Percentiles rank a stretch among this genome's conserved stretches.
These are phyloP conservation scores for Progne subis DNA, from an alignment of 2,113 vertebrate species.

Conservation along the genomic window DNA sequence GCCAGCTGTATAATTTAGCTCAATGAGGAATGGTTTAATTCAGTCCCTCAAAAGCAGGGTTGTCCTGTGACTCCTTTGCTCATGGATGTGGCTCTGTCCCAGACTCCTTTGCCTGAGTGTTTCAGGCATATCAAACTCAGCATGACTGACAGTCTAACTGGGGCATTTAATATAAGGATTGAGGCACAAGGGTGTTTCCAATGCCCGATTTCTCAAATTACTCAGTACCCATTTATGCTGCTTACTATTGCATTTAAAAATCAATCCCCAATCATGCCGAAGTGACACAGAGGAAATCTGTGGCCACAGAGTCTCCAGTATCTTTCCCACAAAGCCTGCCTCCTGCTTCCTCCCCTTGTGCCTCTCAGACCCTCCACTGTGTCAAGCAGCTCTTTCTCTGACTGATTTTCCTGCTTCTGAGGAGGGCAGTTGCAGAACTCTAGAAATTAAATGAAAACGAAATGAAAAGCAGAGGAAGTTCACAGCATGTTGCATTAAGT, in stretches of 20 bases:
- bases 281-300: slow-evolving; percentile 6
- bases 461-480: neutral
- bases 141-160: neutral
- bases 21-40: neutral
- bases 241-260: slow-evolving; percentile 40
- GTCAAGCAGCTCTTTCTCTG: neutral
- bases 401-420: neutral
- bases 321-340: neutral
- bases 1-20: neutral
- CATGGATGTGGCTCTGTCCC: neutral
- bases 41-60: neutral
- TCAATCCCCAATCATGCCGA: neutral
- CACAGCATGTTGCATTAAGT: neutral
- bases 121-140: neutral
- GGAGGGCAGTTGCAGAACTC: neutral
- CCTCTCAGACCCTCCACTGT: neutral
- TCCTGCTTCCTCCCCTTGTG: neutral
- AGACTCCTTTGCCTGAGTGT: neutral
- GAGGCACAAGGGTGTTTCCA: neutral
- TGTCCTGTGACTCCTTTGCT: neutral
- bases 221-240: neutral
- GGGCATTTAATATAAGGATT: neutral
- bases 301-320: neutral
- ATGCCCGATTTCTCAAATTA: neutral
- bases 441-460: neutral